These are phyloP conservation scores for Anguilla marmorata DNA, from an alignment of 2,797 vertebrate species.

Conservation along the genomic window DNA sequence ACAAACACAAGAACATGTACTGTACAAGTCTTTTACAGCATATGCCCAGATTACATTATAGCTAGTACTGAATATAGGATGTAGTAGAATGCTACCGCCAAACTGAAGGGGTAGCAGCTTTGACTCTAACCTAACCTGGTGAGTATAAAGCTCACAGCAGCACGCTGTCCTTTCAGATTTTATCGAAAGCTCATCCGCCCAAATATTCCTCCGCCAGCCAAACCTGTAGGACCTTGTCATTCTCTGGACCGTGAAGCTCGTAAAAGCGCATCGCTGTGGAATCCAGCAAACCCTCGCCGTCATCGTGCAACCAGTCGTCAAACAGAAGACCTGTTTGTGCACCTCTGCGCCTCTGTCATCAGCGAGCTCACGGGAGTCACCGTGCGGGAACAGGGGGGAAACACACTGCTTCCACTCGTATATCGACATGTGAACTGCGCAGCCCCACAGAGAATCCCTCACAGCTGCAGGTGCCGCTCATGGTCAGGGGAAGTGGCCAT, in stretches of 20 bases:
- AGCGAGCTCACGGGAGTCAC: background rate
- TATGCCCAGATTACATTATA: background rate
- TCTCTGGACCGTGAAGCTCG: conserved; percentile 32
- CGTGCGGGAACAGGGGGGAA: background rate
- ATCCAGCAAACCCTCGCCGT: conserved; percentile 10
- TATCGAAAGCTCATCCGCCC: conserved; percentile 19
- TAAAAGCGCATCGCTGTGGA: conserved; percentile 7
- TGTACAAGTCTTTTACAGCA: background rate
- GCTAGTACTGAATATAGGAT: background rate
- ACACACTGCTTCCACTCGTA: background rate
- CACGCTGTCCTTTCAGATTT: conserved; percentile 24
- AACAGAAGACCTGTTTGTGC: background rate
- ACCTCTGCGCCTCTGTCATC: conserved; percentile 17
- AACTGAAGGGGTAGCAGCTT: background rate
- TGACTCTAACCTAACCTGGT: conserved; percentile 18
- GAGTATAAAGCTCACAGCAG: conserved; percentile 28
- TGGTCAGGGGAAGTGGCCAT: background rate
- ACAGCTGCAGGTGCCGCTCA: background rate
- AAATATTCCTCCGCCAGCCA: conserved; percentile 16
- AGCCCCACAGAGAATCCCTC: background rate
- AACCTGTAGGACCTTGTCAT: background rate
- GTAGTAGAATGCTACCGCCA: background rate
- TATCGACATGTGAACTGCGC: background rate
- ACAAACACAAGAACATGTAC: background rate
- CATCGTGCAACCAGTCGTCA: conserved; percentile 20